phyloP scores from a whole-genome alignment of 2,113 vertebrate genomes.

The Telmatochromis bifrenatus region DNA sequence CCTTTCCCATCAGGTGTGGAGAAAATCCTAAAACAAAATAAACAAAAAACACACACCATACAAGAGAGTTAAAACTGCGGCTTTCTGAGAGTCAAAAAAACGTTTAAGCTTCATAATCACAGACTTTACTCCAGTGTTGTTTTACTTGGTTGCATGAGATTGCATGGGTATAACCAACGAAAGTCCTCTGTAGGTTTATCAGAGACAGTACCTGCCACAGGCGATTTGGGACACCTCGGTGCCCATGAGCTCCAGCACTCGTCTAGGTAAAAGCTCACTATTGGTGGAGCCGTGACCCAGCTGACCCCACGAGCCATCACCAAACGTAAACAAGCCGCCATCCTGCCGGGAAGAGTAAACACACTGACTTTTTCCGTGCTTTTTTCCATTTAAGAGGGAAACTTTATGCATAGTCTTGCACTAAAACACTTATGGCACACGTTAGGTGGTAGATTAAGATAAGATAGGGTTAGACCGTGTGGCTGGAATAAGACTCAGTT shows the following conservation, averaged over 20 bases:
- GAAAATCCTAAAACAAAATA: neutral
- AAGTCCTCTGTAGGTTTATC: neutral
- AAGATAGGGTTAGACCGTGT: neutral
- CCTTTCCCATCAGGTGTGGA: neutral
- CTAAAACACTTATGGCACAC: neutral
- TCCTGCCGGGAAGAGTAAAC: slow-evolving; percentile 61
- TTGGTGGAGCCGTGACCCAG: slow-evolving; percentile 86
- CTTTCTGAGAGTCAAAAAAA: neutral
- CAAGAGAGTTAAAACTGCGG: neutral
- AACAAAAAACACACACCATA: neutral
- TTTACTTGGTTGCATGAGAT: neutral
- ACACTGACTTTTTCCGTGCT: neutral
- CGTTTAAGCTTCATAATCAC: neutral
- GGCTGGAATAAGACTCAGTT: neutral
- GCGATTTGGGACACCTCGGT: slow-evolving; percentile 87
- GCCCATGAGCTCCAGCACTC: slow-evolving; percentile 88
- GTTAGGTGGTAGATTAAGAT: neutral
- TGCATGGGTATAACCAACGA: neutral
- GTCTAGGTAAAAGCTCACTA: slow-evolving; percentile 82
- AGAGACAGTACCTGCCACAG: slow-evolving; percentile 78
- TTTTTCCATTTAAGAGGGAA: neutral
- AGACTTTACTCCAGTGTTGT: neutral
- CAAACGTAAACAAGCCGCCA: slow-evolving; percentile 89
- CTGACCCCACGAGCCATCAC: slow-evolving; percentile 81
- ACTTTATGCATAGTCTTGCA: neutral